A percentile compares a stretch with the other conserved stretches of the same genome.
phyloP scores from a whole-genome alignment of 2,888 invertebrate genomes.

The Exocentrus adspersus region DNA sequence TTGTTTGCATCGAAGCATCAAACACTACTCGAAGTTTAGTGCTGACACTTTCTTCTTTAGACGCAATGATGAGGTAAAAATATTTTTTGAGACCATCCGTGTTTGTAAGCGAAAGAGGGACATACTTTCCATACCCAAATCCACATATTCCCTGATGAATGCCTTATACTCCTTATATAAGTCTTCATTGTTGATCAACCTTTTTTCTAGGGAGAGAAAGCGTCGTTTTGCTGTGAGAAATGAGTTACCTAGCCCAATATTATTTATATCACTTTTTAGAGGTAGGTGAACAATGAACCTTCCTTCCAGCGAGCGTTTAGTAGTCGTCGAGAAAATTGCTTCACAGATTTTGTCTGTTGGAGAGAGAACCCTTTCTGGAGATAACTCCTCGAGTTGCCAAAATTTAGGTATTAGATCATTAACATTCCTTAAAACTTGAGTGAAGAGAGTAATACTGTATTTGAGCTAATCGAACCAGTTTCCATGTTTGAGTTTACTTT shows the following conservation, averaged over 20 bases:
- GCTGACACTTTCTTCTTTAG: constrained; percentile 24
- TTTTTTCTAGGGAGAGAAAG: constrained; percentile 13
- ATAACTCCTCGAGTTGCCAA: constrained; percentile 21
- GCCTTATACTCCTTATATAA: constrained; percentile 9
- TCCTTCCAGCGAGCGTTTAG: background rate
- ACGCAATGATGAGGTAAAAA: constrained; percentile 33
- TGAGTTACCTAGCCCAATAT: constrained; percentile 16
- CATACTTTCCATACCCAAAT: constrained; percentile 13
- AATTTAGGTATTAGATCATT: constrained; percentile 13
- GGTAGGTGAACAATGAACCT: background rate
- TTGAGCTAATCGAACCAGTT: background rate
- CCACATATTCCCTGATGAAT: constrained; percentile 22
- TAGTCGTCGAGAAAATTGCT: background rate
- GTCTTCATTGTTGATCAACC: background rate
- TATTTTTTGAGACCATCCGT: constrained; percentile 12
- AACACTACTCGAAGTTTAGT: constrained; percentile 37
- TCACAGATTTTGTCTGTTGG: constrained; percentile 2
- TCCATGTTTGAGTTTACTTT: background rate
- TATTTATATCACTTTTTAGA: background rate
- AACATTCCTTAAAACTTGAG: background rate
- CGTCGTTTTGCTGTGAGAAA: background rate
- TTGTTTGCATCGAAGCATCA: constrained; percentile 22
- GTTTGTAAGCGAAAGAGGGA: constrained; percentile 9
- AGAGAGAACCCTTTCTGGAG: background rate
- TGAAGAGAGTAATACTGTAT: constrained; percentile 1